These are phyloP conservation scores for Tuberolachnus salignus DNA, from an alignment of 2,888 invertebrate genomes.

Conservation along the genomic window DNA sequence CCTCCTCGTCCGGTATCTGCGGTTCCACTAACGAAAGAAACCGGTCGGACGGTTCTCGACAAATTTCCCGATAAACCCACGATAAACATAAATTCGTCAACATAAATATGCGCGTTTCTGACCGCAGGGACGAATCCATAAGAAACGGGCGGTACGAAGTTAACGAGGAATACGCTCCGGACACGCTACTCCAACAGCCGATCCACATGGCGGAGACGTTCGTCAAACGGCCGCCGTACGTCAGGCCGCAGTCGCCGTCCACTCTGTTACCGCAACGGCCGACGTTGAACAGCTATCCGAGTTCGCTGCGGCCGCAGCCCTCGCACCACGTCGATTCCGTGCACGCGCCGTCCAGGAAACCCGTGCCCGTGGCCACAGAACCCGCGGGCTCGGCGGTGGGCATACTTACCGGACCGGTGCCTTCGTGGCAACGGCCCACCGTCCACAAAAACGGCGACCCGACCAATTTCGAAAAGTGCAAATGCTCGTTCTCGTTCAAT, in stretches of 20 bases:
- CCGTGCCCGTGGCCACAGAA: conserved; percentile 45
- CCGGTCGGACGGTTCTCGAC: too few species aligned
- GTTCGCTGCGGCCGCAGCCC: conserved; percentile 40
- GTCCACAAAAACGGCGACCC: conserved; percentile 60
- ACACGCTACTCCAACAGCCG: conserved; percentile 8
- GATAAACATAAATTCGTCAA: too few species aligned
- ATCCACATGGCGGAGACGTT: conserved; percentile 1
- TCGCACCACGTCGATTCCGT: conserved; percentile 4
- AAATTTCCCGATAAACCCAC: too few species aligned
- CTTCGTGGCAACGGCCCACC: conserved; percentile 62
- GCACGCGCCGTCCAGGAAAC: conserved; percentile 39
- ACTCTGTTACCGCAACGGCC: conserved; percentile 17
- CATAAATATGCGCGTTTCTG: too few species aligned
- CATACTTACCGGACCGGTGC: conserved; percentile 63
- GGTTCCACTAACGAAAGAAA: too few species aligned
- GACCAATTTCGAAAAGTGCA: conserved; percentile 63
- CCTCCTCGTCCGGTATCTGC: too few species aligned
- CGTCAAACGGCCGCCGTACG: conserved; percentile 15
- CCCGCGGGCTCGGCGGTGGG: conserved; percentile 59
- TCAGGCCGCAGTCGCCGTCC: conserved; percentile 9
- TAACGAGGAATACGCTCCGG: conserved; percentile 41
- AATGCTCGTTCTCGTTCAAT: conserved; percentile 67
- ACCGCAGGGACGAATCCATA: conserved; percentile 39
- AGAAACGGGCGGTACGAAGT: conserved; percentile 46
- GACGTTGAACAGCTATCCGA: not conserved